Percentiles rank a stretch among this genome's conserved stretches.
These are phyloP conservation scores for Dexiosoma caninum DNA, from an alignment of 2,888 invertebrate species.

Conservation along the genomic window DNA sequence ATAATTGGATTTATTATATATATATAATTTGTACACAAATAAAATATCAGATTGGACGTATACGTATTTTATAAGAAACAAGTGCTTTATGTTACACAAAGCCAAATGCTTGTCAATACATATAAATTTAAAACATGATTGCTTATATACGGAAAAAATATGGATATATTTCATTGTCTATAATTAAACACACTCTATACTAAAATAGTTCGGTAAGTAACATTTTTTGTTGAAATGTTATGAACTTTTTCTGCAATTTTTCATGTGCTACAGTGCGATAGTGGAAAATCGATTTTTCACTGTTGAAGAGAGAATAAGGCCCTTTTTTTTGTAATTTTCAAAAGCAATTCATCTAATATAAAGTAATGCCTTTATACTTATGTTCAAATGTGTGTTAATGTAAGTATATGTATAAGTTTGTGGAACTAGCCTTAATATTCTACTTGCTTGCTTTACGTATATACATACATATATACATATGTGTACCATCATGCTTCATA, in stretches of 20 bases:
- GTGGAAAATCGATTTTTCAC: constrained; percentile 33
- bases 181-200: neutral
- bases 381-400: no score
- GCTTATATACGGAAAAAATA: neutral
- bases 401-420: no score
- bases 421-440: no score
- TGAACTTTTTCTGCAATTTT: constrained; percentile 54
- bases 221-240: neutral
- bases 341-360: neutral
- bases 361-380: no score
- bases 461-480: neutral
- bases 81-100: neutral
- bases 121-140: neutral
- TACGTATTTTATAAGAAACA: neutral
- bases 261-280: neutral
- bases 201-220: constrained; percentile 16
- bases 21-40: neutral
- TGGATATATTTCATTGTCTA: neutral
- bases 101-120: neutral
- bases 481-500: no score
- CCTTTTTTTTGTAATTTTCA: neutral
- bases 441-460: neutral
- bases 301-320: constrained; percentile 7
- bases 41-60: neutral
- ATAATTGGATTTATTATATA: neutral